These are phyloP conservation scores for Tetramorium simillimum DNA, from an alignment of 1,140 invertebrate species.

Conservation along the genomic window DNA sequence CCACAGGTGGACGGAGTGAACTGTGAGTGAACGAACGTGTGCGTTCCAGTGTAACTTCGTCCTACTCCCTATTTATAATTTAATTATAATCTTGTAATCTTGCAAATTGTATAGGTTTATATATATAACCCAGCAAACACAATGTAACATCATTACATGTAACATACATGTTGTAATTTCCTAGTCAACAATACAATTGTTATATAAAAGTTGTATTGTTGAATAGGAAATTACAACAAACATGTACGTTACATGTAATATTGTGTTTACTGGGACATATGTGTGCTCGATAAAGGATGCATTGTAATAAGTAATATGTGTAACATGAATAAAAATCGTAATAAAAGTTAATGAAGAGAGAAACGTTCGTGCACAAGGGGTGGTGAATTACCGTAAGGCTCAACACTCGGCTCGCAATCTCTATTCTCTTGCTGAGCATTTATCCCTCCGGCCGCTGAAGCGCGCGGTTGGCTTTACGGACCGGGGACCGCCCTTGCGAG, in stretches of 20 bases:
- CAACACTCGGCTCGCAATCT: constrained; percentile 22
- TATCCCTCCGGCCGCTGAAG: constrained; percentile 1
- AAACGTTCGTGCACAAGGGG: constrained; percentile 28
- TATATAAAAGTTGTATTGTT: no score
- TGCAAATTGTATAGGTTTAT: no score
- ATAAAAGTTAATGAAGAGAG: background rate
- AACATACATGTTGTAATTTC: no score
- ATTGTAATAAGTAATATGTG: background rate
- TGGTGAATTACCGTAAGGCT: constrained; percentile 39
- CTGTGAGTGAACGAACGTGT: constrained; percentile 29
- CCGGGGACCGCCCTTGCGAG: background rate
- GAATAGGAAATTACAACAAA: no score
- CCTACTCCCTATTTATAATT: background rate
- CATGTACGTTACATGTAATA: no score
- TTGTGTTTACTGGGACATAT: no score
- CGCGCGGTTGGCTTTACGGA: background rate
- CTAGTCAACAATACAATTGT: no score
- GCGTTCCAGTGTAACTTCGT: background rate
- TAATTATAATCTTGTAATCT: background rate
- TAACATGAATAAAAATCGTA: constrained; percentile 6
- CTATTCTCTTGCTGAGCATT: constrained; percentile 23
- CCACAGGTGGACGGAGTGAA: constrained; percentile 98
- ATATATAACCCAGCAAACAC: no score
- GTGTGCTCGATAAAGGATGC: background rate
- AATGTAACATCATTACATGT: no score